phyloP scores from a whole-genome alignment of 2,113 vertebrate genomes.

The Nicator chloris region DNA sequence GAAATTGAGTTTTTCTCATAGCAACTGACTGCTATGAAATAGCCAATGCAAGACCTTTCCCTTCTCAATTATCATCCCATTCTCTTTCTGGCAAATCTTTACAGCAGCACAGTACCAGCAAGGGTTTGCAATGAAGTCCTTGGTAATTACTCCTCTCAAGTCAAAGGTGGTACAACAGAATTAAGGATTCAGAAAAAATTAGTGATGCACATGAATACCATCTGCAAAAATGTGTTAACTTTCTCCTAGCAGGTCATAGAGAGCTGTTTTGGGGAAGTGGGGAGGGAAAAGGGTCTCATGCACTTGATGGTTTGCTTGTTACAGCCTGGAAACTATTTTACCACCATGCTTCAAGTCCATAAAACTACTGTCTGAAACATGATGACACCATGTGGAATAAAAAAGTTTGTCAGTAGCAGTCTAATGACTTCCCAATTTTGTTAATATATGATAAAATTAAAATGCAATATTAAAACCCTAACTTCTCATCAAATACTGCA shows the following conservation, averaged over 20 bases:
- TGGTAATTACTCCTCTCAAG: conserved; percentile 25
- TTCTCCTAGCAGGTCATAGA: background rate
- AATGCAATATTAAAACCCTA: background rate
- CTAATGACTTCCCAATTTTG: conserved; percentile 40
- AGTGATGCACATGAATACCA: background rate
- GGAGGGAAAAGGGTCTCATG: background rate
- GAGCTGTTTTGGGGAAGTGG: background rate
- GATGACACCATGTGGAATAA: background rate
- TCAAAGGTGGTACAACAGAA: conserved; percentile 39
- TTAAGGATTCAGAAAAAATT: background rate
- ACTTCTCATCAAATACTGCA: background rate
- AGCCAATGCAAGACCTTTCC: background rate
- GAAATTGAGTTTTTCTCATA: background rate
- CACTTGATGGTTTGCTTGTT: background rate
- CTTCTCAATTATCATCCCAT: background rate
- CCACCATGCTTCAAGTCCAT: background rate
- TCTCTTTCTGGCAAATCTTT: conserved; percentile 23
- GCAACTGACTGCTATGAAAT: background rate
- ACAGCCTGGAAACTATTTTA: background rate
- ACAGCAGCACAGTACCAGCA: background rate
- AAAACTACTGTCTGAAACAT: background rate
- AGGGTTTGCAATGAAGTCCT: conserved; percentile 3
- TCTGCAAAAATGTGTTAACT: background rate
- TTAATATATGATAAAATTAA: conserved; percentile 12
- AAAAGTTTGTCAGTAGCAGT: conserved; percentile 39